Conservation (phyloP, 1,140 invertebrate genomes). For the Eumeta japonica region DNA sequence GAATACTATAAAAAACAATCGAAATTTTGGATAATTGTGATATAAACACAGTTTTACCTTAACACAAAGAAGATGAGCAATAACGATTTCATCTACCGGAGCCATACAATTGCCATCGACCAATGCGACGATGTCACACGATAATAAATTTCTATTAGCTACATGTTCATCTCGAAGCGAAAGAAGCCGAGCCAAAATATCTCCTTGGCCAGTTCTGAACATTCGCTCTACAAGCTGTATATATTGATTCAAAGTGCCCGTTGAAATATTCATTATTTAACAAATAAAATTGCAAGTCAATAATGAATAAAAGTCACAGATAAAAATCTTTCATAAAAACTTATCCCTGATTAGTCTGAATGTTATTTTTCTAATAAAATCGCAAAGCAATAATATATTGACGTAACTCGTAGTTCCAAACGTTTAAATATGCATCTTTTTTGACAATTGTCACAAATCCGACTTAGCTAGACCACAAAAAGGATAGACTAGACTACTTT, state of each 20-base stretch:
- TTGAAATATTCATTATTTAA: conserved; percentile 28
- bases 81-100: conserved; percentile 79
- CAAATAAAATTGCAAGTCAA: too few species aligned
- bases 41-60: conserved; percentile 34
- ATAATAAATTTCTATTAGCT: conserved; percentile 65
- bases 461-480: too few species aligned
- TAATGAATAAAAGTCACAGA: too few species aligned
- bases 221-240: conserved; percentile 54
- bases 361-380: too few species aligned
- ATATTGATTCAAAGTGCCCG: conserved; percentile 52
- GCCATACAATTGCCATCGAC: conserved; percentile 70
- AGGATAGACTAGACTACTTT: too few species aligned
- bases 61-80: conserved; percentile 70
- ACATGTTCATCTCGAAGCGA: conserved; percentile 78
- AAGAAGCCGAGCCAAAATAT: conserved; percentile 62
- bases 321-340: too few species aligned
- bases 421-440: too few species aligned
- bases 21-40: conserved; percentile 5
- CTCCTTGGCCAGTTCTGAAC: conserved; percentile 61
- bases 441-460: too few species aligned
- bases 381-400: too few species aligned
- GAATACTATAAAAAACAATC: too few species aligned
- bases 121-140: conserved; percentile 68
- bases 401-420: too few species aligned
- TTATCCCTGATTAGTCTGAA: too few species aligned